Evolutionary conservation across 2,888 invertebrate species (phyloP), one percentile per base, ranked within the genome.

Genomic region (Biston betularia): DNA sequence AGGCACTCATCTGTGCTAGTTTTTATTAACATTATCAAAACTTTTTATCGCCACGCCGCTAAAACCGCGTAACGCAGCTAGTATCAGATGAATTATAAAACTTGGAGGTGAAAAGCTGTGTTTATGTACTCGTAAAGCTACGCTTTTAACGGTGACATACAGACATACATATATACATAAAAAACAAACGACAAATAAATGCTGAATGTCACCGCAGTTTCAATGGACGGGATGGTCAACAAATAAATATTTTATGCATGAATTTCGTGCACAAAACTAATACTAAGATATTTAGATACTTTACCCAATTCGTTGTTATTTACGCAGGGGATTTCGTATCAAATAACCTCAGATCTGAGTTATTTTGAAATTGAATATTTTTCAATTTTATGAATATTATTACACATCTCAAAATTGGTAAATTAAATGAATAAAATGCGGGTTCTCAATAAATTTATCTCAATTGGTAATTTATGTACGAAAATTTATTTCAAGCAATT

Each of bases 291-390:
- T 59, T 65, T 65, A 67, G 57, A 52, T 66, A 71, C 52, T 74
- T 69, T 74, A 61, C 64, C 69, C 61, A 63, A 71, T 65, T 34
- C 61, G 65, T 69, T 70, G 59, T 71, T 54, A 70, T 71, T 68
- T 68, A 64, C 54, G 46, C 45, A 68, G 49, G 44, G 68, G 46
- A 52, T 65, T 67, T 65, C 38, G 14, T 40, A 54, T 58, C 38
- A 63, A 70, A 61, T 66, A 61, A 61, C 33, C 52, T 69, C 40
- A 44, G 44, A 34, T 53, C 50, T 65, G 63, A 58, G 55, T 59
- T 68, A 65, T 63, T 66, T 61, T 52, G 35, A 65, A 74, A 71
- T 70, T 70, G 65, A 69, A 73, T 69, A 66, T 68, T 70, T 54
- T 34, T 50, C 38, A 58, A 56, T 57, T 68, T 70, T 64, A 64